Conservation (phyloP, 2,797 vertebrate species). For the Eutrigla gurnardus region DNA sequence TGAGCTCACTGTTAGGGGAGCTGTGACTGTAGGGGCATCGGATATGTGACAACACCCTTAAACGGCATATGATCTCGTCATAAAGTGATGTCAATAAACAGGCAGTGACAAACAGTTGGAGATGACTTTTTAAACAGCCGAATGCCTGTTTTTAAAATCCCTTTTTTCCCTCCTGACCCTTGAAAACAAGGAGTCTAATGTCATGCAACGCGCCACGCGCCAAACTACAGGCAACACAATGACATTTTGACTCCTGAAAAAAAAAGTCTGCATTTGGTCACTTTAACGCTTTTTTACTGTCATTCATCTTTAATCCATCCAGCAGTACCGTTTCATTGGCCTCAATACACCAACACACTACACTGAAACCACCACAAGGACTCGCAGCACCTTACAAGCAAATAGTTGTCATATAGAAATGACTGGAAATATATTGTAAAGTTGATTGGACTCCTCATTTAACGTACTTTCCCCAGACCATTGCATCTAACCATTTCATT, state of each 20-base stretch:
- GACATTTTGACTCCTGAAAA: background rate
- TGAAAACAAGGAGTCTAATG: background rate
- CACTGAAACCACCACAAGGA: background rate
- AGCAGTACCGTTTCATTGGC: background rate
- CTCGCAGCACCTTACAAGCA: background rate
- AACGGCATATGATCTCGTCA: slow-evolving; percentile 15
- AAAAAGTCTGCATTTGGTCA: background rate
- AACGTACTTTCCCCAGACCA: background rate
- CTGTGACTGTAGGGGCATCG: slow-evolving; percentile 42
- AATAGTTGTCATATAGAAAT: background rate
- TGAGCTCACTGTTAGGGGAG: slow-evolving; percentile 59
- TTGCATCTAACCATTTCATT: background rate
- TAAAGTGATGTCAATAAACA: slow-evolving; percentile 24
- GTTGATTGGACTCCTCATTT: background rate
- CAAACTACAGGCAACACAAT: background rate
- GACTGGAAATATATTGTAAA: background rate
- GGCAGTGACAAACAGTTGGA: background rate
- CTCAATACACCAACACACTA: background rate
- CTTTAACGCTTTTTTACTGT: background rate
- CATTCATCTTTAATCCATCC: background rate
- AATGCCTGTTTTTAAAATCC: background rate
- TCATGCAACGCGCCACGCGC: rapidly evolving
- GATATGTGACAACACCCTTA: slow-evolving; percentile 34
- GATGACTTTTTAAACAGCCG: background rate
- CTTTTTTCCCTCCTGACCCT: background rate